Percentiles rank a stretch among this genome's conserved stretches.
Evolutionary conservation across 2,113 vertebrate genomes (phyloP).

Genomic region (Pomatostomus ruficeps): DNA sequence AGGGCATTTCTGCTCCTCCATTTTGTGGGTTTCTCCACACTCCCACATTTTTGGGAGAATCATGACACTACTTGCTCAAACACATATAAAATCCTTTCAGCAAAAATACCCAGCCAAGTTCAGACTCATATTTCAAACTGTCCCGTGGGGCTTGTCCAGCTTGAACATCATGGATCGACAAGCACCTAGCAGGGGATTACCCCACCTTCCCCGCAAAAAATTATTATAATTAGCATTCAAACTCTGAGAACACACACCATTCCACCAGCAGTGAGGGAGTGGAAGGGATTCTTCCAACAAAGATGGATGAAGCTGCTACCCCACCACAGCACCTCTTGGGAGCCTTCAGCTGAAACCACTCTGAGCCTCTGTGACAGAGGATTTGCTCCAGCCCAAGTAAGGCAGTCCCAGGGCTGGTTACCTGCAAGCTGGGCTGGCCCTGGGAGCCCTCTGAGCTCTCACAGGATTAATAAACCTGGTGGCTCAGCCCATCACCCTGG

Average conservation of each 20-base stretch:
- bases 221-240: not conserved
- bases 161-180: not conserved
- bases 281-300: not conserved
- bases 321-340: not conserved
- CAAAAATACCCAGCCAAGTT: not conserved
- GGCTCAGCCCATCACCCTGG: not conserved
- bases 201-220: fast-evolving
- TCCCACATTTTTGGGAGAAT: not conserved
- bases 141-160: not conserved
- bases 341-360: not conserved
- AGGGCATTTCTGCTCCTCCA: not conserved
- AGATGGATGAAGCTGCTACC: not conserved
- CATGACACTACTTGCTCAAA: not conserved
- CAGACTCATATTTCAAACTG: not conserved
- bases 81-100: not conserved
- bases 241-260: fast-evolving
- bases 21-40: not conserved
- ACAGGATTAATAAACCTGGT: not conserved
- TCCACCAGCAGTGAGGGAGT: not conserved
- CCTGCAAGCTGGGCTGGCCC: not conserved
- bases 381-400: not conserved
- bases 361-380: not conserved
- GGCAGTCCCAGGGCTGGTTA: not conserved
- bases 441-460: not conserved
- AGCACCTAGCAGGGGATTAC: not conserved